Evolutionary conservation across 2,888 invertebrate genomes (phyloP), one percentile per base, ranked within the genome.

Genomic region (Boloria euphrosyne): DNA sequence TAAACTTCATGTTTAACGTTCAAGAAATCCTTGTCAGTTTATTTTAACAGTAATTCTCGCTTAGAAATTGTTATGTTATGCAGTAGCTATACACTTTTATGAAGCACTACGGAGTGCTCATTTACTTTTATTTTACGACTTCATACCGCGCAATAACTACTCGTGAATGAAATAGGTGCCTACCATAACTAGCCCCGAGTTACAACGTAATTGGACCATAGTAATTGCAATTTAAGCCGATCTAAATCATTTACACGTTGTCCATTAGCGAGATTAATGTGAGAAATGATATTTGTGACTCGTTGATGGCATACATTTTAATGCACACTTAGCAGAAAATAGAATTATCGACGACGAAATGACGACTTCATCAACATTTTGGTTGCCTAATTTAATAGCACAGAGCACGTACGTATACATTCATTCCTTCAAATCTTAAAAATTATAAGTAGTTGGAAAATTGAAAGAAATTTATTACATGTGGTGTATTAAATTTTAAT

Each of bases 191-290:
- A 38, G 31, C 27, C 43, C 46, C 13, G 44, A 69, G 61, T 66
- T 47, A 63, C 52, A 63, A 43, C 43, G 17, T 57, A 66, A 63
- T 69, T 60, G 49, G 61, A 46, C 60, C 55, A 47, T 47, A 52
- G 27, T 43, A 50, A 50, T 31, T 18, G 54, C 52, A 59, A 62
- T 69, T 69, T 43, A 67, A 61, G 52, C 54, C 49, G n/a, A 61
- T 46, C 50, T 69, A 67, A 65, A 69, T 67, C 51, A 67, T 59
- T 50, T 50, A 65, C 44, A 38, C 51, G 53, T 62, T 38, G 46
- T 13, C 22, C 49, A 54, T 49, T 65, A 65, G 17, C 51, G 27
- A 43, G 49, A 53, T 52, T 47, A 58, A 59, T 60, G 49, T 53
- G 53, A 49, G 44, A 59, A 46, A 59, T 59, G 43, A 54, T 59